These are phyloP conservation scores for Rhamnusium bicolor DNA, from an alignment of 2,888 invertebrate genomes.

Conservation along the genomic window DNA sequence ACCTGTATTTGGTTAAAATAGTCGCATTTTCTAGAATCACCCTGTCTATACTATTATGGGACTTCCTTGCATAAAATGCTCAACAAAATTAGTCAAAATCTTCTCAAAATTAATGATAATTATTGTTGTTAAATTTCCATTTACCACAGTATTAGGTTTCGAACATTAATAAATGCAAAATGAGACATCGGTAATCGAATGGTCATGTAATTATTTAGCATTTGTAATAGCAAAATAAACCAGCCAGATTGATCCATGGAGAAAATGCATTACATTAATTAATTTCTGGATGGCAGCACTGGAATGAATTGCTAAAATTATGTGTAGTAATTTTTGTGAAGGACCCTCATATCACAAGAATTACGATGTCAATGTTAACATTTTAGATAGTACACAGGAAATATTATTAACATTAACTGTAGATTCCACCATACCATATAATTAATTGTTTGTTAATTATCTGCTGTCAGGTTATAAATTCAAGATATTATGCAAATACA, in stretches of 20 bases:
- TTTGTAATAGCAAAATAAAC: background rate
- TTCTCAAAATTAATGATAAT: too few relatives aligned
- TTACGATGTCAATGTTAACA: background rate
- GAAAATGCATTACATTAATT: background rate
- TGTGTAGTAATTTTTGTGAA: background rate
- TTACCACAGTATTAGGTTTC: background rate
- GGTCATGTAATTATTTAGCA: background rate
- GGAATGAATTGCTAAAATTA: background rate
- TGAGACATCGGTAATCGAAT: background rate
- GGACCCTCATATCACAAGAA: background rate
- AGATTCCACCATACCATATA: background rate
- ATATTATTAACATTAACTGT: background rate
- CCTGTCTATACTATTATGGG: too few relatives aligned
- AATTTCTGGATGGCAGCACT: background rate
- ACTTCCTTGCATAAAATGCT: too few relatives aligned
- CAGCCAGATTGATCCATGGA: background rate
- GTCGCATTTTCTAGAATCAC: too few relatives aligned
- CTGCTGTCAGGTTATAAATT: background rate
- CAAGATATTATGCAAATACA: constrained; percentile 2
- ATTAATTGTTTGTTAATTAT: constrained; percentile 18
- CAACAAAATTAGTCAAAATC: too few relatives aligned
- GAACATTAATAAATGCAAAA: background rate
- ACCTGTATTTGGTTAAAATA: too few relatives aligned
- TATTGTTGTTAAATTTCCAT: background rate
- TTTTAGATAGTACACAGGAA: background rate